Evolutionary conservation across 2,888 invertebrate genomes (phyloP).

Genomic region (Chrysolina americana): DNA sequence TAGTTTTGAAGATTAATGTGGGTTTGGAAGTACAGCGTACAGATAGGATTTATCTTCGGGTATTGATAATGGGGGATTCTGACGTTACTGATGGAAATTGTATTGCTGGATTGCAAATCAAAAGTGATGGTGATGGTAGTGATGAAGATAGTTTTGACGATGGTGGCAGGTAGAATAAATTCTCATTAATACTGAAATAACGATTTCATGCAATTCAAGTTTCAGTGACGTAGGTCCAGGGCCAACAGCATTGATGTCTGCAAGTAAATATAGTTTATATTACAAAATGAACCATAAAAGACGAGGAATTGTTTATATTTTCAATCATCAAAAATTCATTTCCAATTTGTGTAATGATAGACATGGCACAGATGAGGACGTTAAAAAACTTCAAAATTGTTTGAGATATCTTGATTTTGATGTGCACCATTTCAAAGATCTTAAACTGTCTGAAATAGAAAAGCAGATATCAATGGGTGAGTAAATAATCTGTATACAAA

Average conservation of each 20-base stretch:
- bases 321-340: constrained; percentile 89
- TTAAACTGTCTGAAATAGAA: constrained; percentile 78
- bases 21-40: no score
- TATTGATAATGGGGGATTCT: neutral
- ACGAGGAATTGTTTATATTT: constrained; percentile 88
- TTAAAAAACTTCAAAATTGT: constrained; percentile 78
- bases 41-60: no score
- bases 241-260: constrained; percentile 72
- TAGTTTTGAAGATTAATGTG: no score
- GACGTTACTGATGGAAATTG: constrained; percentile 20
- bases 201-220: neutral
- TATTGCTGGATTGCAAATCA: neutral
- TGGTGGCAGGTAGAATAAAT: neutral
- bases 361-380: constrained; percentile 89
- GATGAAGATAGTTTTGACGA: neutral
- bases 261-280: constrained; percentile 77
- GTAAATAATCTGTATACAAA: constrained; percentile 1
- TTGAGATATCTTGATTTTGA: constrained; percentile 79
- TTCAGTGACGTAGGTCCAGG: neutral
- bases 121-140: neutral
- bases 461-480: constrained; percentile 76
- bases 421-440: constrained; percentile 80
- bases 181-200: neutral
- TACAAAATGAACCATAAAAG: constrained; percentile 89
- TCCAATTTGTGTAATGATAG: constrained; percentile 75